Percentiles rank a stretch among this genome's conserved stretches.
phyloP scores from a whole-genome alignment of 2,888 invertebrate genomes.

The Scaptomyza caliginosa region DNA sequence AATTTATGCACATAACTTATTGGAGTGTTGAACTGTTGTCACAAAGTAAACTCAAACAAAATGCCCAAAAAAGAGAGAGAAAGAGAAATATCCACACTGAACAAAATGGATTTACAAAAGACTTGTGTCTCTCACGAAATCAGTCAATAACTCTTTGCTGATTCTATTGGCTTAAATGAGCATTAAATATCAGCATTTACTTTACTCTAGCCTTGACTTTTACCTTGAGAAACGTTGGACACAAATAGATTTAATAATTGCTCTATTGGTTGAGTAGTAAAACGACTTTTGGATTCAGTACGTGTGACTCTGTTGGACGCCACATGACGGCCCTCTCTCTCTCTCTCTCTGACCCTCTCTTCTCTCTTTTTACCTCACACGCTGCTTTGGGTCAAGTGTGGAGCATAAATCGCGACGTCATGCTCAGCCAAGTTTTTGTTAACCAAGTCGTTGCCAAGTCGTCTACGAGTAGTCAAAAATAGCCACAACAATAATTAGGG shows the following conservation, averaged over 20 bases:
- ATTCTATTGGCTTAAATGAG: neutral
- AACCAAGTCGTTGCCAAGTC: constrained; percentile 69
- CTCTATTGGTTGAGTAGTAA: constrained; percentile 31
- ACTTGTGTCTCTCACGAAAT: constrained; percentile 8
- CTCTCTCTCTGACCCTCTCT: neutral
- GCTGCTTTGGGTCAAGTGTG: constrained; percentile 40
- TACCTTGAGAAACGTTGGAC: constrained; percentile 53
- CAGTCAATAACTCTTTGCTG: constrained; percentile 6
- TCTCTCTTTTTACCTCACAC: neutral
- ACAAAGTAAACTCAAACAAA: constrained; percentile 29
- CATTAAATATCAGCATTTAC: constrained; percentile 11
- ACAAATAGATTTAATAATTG: constrained; percentile 54
- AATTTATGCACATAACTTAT: constrained; percentile 67
- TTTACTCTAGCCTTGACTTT: constrained; percentile 70
- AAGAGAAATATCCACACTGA: constrained; percentile 7
- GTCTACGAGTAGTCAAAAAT: constrained; percentile 49
- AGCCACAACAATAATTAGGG: constrained; percentile 13
- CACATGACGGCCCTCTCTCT: neutral
- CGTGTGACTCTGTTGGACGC: constrained; percentile 9
- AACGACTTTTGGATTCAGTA: constrained; percentile 37
- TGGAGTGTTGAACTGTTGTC: constrained; percentile 63
- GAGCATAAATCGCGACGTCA: constrained; percentile 60
- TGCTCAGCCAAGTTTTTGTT: constrained; percentile 39
- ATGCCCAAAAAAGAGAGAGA: constrained; percentile 1
- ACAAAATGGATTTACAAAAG: constrained; percentile 31